A percentile compares a stretch with the other conserved stretches of the same genome.
phyloP scores from a whole-genome alignment of 2,888 invertebrate genomes.

The Ellobium chinense region DNA sequence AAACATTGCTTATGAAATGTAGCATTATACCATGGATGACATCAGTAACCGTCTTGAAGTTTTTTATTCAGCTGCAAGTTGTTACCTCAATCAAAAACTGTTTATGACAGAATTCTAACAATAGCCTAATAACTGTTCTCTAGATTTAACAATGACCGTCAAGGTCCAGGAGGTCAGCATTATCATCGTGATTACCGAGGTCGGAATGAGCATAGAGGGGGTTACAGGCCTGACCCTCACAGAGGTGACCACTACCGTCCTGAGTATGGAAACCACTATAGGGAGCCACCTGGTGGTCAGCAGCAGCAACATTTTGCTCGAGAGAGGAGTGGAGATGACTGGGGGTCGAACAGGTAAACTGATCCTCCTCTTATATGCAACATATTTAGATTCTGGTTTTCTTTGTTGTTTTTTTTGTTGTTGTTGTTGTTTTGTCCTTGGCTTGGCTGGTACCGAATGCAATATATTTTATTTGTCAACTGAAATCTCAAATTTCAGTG shows the following conservation, averaged over 20 bases:
- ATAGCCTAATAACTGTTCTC: no score
- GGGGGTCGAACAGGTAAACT: conserved; percentile 46
- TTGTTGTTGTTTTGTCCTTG: no score
- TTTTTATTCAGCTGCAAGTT: no score
- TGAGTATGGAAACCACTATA: conserved; percentile 66
- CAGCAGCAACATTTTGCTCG: conserved; percentile 18
- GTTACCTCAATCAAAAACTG: no score
- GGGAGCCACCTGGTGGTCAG: conserved; percentile 54
- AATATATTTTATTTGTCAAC: no score
- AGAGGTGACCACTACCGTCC: conserved; percentile 60
- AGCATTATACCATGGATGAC: no score
- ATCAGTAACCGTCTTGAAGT: no score
- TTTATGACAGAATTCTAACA: no score
- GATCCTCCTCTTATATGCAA: background rate
- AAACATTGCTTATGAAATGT: no score
- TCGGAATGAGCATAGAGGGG: conserved; percentile 43
- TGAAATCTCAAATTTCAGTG: no score
- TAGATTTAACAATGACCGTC: conserved; percentile 63
- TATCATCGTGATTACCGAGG: conserved; percentile 55
- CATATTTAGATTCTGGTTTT: background rate
- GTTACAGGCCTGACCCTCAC: conserved; percentile 52
- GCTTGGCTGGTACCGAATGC: no score
- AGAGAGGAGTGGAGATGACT: conserved; percentile 40
- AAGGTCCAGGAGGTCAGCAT: conserved; percentile 57
- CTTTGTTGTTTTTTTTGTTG: background rate